Evolutionary conservation across 37 sponge, comb jelly and placozoan genomes (phyloP).

Genomic region (Bolinopsis microptera): DNA sequence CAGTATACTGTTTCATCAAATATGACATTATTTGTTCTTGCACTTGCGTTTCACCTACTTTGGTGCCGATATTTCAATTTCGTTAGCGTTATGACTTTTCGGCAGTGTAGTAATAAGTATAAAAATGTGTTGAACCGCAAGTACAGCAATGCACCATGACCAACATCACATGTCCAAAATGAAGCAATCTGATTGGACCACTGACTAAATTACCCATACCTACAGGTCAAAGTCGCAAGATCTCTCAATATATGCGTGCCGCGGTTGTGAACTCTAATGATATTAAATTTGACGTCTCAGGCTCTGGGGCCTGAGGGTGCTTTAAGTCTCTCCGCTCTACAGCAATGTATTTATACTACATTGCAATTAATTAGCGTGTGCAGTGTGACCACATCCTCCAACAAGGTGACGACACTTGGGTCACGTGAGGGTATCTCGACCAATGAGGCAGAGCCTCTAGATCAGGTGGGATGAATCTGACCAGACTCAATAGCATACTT

Average conservation of each 20-base stretch:
- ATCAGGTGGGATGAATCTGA: neutral
- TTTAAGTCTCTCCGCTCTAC: neutral
- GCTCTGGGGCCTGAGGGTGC: constrained; percentile 51
- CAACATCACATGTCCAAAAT: neutral
- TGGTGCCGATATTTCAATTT: too few species aligned
- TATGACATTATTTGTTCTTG: too few species aligned
- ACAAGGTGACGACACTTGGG: neutral
- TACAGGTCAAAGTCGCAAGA: neutral
- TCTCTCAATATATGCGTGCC: neutral
- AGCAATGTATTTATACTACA: neutral
- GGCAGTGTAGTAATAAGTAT: neutral
- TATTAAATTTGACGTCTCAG: neutral
- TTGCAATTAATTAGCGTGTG: neutral
- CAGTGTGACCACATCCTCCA: neutral
- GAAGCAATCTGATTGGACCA: neutral
- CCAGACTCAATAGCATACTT: neutral
- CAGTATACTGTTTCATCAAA: too few species aligned
- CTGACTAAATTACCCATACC: neutral
- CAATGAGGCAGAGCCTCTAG: neutral
- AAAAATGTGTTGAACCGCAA: neutral
- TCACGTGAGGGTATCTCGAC: neutral
- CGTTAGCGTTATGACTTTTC: too few species aligned
- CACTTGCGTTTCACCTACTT: too few species aligned
- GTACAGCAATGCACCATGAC: neutral
- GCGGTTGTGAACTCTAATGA: constrained; percentile 52